Evolutionary conservation across 2,888 invertebrate species (phyloP), one percentile per base, ranked within the genome.

Genomic region (Sinodicranocentrus sp.): DNA sequence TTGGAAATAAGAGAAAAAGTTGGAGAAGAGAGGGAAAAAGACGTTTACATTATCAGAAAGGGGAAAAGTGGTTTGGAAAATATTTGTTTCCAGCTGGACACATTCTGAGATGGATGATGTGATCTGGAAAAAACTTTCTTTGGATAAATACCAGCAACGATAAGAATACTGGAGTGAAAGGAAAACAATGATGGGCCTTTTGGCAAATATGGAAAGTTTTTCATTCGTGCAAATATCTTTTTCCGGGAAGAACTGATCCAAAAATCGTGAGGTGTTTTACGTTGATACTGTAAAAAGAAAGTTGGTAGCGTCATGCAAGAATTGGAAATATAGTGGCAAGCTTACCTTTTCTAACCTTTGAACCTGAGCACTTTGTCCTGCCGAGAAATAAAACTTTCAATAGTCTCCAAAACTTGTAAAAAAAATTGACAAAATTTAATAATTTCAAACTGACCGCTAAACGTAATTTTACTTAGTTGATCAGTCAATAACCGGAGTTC

Each of bases 401-500:
- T n/a, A n/a, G n/a, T n/a, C n/a, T n/a, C n/a, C n/a, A n/a, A n/a
- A n/a, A n/a, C n/a, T n/a, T n/a, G n/a, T n/a, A n/a, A n/a, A n/a
- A n/a, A n/a, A n/a, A n/a, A n/a, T n/a, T n/a, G n/a, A n/a, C n/a
- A n/a, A n/a, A n/a, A n/a, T n/a, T n/a, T n/a, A n/a, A n/a, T n/a
- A n/a, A n/a, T n/a, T n/a, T n/a, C 44, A 54, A 80, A 91, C 93
- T 93, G 92, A 95, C 97, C 97, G 91, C 96, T 96, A 90, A 95
- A 97, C 91, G 94, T 95, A 89, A 98, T 97, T 92, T 95, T 95
- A 90, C 96, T 96, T 91, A 98, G 92, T 91, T 97, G 96, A 91
- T 97, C 97, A 79, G 97, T 97, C 90, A 98, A 93, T 92, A 96
- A 94, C 90, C 97, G 93, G 87, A 98, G 92, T 91, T 97, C 97